These are phyloP conservation scores for Orius laevigatus DNA, from an alignment of 1,140 invertebrate genomes.

Conservation along the genomic window DNA sequence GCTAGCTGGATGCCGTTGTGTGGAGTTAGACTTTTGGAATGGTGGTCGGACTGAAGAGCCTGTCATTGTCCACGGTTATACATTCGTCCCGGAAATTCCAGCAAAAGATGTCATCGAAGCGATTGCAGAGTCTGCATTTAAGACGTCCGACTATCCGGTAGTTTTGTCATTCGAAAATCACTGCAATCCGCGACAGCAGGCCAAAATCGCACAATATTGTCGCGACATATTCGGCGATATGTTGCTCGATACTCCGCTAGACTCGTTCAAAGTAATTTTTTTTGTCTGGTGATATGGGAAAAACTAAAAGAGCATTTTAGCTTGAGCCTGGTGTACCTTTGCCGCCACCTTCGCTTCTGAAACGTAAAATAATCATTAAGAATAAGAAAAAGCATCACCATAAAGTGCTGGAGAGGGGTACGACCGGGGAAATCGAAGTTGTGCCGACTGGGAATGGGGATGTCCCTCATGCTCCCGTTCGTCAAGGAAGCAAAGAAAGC, in stretches of 20 bases:
- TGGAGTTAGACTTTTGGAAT: slow-evolving; percentile 97
- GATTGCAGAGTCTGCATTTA: slow-evolving; percentile 94
- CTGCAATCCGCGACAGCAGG: slow-evolving; percentile 86
- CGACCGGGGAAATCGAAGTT: slow-evolving; percentile 20
- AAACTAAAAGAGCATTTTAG: slow-evolving; percentile 26
- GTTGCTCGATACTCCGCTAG: slow-evolving; percentile 75
- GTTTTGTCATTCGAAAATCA: slow-evolving; percentile 97
- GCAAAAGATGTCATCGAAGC: slow-evolving; percentile 93
- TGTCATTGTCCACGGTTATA: slow-evolving; percentile 93
- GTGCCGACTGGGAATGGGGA: slow-evolving; percentile 40
- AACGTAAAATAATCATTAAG: slow-evolving; percentile 91
- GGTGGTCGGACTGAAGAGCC: slow-evolving; percentile 86
- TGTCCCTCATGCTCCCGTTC: slow-evolving; percentile 35
- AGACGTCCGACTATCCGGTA: slow-evolving; percentile 92
- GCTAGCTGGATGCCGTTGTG: slow-evolving; percentile 89
- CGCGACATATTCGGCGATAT: slow-evolving; percentile 89
- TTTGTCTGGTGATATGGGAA: neutral
- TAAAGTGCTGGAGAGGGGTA: slow-evolving; percentile 24
- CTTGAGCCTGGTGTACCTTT: slow-evolving; percentile 59
- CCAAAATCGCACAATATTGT: slow-evolving; percentile 96
- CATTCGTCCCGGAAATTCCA: slow-evolving; percentile 87
- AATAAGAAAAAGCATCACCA: slow-evolving; percentile 95
- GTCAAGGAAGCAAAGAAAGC: slow-evolving; percentile 45
- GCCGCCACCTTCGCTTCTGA: slow-evolving; percentile 70
- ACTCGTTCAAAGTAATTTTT: slow-evolving; percentile 44